Conservation (phyloP, 2,113 vertebrate species). For the Silurus asotus region DNA sequence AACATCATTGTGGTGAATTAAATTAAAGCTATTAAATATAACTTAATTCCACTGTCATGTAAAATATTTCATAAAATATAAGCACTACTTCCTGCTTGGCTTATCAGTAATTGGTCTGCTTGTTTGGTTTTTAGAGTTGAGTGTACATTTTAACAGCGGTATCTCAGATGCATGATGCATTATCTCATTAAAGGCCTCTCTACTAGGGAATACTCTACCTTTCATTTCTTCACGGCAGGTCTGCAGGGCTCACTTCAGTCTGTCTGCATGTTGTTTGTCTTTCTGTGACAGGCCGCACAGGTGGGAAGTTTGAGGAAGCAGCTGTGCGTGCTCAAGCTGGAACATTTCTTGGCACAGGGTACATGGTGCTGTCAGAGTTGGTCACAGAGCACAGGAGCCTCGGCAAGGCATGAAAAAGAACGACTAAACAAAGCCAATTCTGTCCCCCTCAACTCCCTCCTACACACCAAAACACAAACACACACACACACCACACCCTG, state of each 20-base stretch:
- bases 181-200: conserved; percentile 43
- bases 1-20: conserved; percentile 22
- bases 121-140: conserved; percentile 9
- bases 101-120: conserved; percentile 11
- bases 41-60: not conserved
- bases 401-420: conserved; percentile 51
- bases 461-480: not conserved
- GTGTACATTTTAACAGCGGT: conserved; percentile 15
- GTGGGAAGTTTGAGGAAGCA: conserved; percentile 69
- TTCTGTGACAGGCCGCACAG: conserved; percentile 64
- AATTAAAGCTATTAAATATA: conserved; percentile 11
- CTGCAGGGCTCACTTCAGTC: conserved; percentile 21
- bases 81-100: not conserved
- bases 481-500: not conserved
- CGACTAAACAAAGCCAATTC: conserved; percentile 1
- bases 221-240: conserved; percentile 45
- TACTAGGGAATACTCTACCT: conserved; percentile 27
- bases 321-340: conserved; percentile 68
- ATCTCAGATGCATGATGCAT: conserved; percentile 31
- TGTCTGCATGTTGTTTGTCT: conserved; percentile 40
- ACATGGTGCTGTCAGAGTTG: conserved; percentile 67
- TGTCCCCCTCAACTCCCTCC: not conserved
- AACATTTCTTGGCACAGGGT: conserved; percentile 59
- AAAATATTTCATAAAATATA: conserved; percentile 12
- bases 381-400: conserved; percentile 71